These are phyloP conservation scores for Sebastes steindachneri DNA, from an alignment of 2,797 vertebrate species.

Conservation along the genomic window DNA sequence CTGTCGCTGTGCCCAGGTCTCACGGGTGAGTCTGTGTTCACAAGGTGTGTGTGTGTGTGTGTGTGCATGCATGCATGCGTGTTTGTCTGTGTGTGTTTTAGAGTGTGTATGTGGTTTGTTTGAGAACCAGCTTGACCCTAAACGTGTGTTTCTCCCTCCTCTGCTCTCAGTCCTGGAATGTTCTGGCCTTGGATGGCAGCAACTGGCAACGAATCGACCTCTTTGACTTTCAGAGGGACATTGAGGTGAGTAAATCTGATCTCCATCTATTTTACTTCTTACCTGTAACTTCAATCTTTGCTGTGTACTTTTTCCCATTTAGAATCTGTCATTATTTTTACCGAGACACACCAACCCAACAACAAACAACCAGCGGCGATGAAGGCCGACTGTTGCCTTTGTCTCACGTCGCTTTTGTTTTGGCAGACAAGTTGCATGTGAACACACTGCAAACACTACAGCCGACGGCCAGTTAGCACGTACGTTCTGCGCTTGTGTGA, in stretches of 20 bases:
- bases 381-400: too few species aligned
- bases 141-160: constrained; percentile 26
- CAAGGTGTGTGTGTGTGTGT: constrained; percentile 14
- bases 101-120: neutral
- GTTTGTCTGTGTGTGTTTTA: constrained; percentile 16
- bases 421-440: too few species aligned
- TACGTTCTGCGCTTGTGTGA: too few species aligned
- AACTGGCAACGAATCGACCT: constrained; percentile 99
- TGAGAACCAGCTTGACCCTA: constrained; percentile 2
- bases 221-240: constrained; percentile 99
- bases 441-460: accelerated
- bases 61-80: neutral
- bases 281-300: neutral
- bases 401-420: too few species aligned
- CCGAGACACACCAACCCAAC: too few species aligned
- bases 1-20: constrained; percentile 98
- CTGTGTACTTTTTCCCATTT: neutral
- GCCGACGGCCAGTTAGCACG: too few species aligned
- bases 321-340: neutral
- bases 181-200: constrained; percentile 97
- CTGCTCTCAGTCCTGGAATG: constrained; percentile 92
- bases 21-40: constrained; percentile 89
- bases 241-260: constrained; percentile 86
- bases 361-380: too few species aligned
- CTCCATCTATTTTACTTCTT: neutral